Conservation (phyloP, 2,113 vertebrate species). For the Notarius quadriscutis region DNA sequence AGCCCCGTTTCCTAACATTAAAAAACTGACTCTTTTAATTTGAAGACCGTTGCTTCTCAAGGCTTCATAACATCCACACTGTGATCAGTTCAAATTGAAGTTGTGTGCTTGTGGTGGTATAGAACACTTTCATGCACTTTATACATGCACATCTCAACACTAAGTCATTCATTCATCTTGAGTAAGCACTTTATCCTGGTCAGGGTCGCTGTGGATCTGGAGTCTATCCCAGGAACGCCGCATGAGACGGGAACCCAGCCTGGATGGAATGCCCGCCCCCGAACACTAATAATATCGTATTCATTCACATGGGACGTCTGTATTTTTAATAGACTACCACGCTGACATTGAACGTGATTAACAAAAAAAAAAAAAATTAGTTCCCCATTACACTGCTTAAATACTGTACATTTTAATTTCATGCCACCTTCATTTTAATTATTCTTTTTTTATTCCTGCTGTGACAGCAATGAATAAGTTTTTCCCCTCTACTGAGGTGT, state of each 20-base stretch:
- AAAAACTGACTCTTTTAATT: not conserved
- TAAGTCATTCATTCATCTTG: not conserved
- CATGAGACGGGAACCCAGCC: not conserved
- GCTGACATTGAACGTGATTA: conserved; percentile 8
- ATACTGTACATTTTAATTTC: conserved; percentile 4
- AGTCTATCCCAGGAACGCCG: not conserved
- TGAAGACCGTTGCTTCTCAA: not conserved
- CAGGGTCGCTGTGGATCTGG: not conserved
- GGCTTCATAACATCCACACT: not conserved
- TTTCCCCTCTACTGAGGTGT: conserved; percentile 2
- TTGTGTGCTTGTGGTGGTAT: not conserved
- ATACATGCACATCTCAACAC: not conserved
- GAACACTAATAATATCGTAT: not conserved
- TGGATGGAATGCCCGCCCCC: too few species aligned
- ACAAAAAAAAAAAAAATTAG: not conserved
- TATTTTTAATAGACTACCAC: not conserved
- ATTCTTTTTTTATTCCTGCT: conserved; percentile 5
- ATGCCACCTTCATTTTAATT: conserved; percentile 11
- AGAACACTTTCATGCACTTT: not conserved
- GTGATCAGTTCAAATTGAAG: not conserved
- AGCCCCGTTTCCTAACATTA: too few species aligned
- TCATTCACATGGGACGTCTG: not conserved
- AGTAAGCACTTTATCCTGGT: not conserved
- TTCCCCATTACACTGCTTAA: not conserved
- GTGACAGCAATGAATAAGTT: not conserved